Base-by-base conservation (phyloP, 2,888 invertebrate species). In the Petrolisthes manimaculis region DNA sequence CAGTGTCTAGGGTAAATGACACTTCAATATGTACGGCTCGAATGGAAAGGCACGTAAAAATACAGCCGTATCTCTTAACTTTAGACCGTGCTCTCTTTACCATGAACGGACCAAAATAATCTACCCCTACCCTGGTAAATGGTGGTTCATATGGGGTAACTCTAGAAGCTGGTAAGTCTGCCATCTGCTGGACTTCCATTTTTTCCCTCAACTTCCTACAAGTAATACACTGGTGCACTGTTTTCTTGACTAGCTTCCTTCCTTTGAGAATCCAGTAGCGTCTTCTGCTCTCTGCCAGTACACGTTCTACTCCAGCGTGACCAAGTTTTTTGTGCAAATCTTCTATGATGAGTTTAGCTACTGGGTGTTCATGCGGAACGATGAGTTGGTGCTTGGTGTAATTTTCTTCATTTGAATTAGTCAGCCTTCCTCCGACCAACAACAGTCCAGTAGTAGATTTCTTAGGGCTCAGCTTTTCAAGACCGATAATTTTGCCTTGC, bases 21-120 rank as follows among this genome's bases (percentile, higher is more conserved):
- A 84, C 84, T 37, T 83, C 74, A 18, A 55, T 75, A 12, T 77
- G 75, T 84, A 84, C 56, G 67, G 84, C 78, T 18, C 78, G 5
- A 18, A n/a, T 84, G 78, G 67, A 37, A n/a, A 78, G 78, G 67
- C 53, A 78, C 4, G 56, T 84, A 18, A 84, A 77, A 24, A 84
- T 78, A 56, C 61, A 61, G n/a, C 77, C 67, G 74, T 51, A 61
- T 5, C 56, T 56, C n/a, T 83, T 83, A 1, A 53, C 53, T 51
- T 71, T n/a, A 69, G 74, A 83, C 5, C 54, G 54, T 71, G 71
- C 69, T 14, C 77, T 84, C 77, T 78, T 84, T 6, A 78, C 67
- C 21, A 78, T 78, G 51, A 77, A 84, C 24, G 56, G 78, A 12
- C 67, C 84, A 78, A 84, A 84, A 61, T 14, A 78, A 14, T 53